Base-by-base conservation (phyloP, 2,797 vertebrate species). In the Phaenicophaeus curvirostris region DNA sequence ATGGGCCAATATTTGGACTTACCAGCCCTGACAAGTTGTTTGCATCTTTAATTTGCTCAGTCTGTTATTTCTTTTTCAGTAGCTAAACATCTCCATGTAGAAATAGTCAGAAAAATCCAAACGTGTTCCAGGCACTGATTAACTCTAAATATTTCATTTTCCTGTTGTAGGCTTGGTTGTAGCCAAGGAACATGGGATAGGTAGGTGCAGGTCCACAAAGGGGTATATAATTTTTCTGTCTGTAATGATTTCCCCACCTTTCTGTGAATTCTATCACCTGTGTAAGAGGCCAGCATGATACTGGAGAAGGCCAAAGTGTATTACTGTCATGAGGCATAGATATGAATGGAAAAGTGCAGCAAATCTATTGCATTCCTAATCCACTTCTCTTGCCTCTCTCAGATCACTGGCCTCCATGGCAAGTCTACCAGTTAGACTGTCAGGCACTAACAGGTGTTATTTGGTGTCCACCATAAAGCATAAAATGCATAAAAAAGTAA, bases 41-140 rank as follows among this genome's bases (percentile, higher is more conserved):
- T 94, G 85, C 82, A 95, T 89, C 81, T 95, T 94, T 89, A 95
- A 95, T 95, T 95, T 95, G 65, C 33, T 93, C 92, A 91, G 72
- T 91, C 87, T 93, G 90, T 92, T 95, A 89, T 95, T 95, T 93
- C 75, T 90, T 93, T 84, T 89, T 87, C 85, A 78, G 82, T 62
- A 89, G 58, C 75, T 87, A 93, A 94, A 93, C 84, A 77, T 61
- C 61, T 83, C 76, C 30, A 25, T 39, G 61, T 44, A 91, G 59
- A 86, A 73, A 28, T 16, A 92, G 67, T 88, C 61, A 93, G 74
- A 77, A 95, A 39, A 82, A 90, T 58, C 41, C 80, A 51, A 58
- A 73, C 24, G 16, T 57, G 31, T 88, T 93, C 23, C 67, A 73
- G 54, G 61, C 59, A 59, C 48, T 77, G 67, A 92, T 72, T 58